Evolutionary conservation across 2,888 invertebrate genomes (phyloP).

Genomic region (Andrena minutula): DNA sequence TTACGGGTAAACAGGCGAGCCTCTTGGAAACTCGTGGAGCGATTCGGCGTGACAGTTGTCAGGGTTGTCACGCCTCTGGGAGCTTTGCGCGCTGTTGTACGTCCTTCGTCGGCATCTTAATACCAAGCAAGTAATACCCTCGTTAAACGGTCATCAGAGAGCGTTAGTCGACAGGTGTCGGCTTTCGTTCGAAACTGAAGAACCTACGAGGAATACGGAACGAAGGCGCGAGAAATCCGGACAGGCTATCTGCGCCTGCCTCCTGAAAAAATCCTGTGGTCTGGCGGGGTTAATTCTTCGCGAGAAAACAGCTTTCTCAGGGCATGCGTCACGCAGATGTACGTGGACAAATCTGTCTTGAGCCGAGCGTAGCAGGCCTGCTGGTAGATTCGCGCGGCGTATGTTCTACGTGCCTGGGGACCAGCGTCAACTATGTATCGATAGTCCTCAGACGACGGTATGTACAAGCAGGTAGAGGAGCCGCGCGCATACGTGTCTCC

Average conservation of each 20-base stretch:
- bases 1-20: constrained; percentile 43
- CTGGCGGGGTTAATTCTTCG: not conserved
- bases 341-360: constrained; percentile 26
- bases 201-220: constrained; percentile 8
- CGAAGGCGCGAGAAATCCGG: too few species aligned
- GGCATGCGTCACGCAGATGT: not conserved
- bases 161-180: not conserved
- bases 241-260: too few species aligned
- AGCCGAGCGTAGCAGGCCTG: not conserved
- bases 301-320: not conserved
- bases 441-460: constrained; percentile 23
- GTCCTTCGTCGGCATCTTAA: not conserved
- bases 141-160: not conserved
- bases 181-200: not conserved
- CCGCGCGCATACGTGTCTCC: constrained; percentile 8
- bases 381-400: constrained; percentile 33
- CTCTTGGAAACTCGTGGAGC: constrained; percentile 40
- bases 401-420: constrained; percentile 35
- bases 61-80: too few species aligned
- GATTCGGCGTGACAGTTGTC: not conserved
- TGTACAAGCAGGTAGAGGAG: not conserved
- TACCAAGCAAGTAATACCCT: constrained; percentile 8
- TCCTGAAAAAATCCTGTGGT: not conserved
- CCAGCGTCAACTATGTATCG: constrained; percentile 16
- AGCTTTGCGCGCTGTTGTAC: too few species aligned